phyloP scores from a whole-genome alignment of 2,888 invertebrate genomes.

The Criorhina ranunculi region DNA sequence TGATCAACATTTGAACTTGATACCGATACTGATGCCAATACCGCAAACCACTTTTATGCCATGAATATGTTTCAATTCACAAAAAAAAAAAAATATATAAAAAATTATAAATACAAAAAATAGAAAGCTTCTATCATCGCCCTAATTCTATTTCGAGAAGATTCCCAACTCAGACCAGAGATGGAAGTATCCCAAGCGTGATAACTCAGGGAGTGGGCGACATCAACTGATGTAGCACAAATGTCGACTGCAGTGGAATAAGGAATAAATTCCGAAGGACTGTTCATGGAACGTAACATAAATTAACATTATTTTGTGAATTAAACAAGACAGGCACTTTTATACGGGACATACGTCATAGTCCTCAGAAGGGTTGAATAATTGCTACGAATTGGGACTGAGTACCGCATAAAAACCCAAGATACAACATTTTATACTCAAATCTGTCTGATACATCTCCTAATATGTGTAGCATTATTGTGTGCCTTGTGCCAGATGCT shows the following conservation, averaged over 20 bases:
- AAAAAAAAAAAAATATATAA: conserved; percentile 51
- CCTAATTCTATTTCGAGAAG: conserved; percentile 56
- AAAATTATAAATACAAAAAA: conserved; percentile 61
- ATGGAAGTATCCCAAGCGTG: conserved; percentile 18
- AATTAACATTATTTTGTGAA: conserved; percentile 70
- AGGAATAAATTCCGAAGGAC: conserved; percentile 51
- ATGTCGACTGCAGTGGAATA: conserved; percentile 23
- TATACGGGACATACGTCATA: conserved; percentile 35
- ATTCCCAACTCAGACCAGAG: conserved; percentile 40
- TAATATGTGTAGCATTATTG: conserved; percentile 15
- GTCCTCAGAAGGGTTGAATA: conserved; percentile 64
- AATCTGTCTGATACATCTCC: conserved; percentile 49
- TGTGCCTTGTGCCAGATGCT: conserved; percentile 53
- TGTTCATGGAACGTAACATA: conserved; percentile 32
- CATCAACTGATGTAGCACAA: conserved; percentile 28
- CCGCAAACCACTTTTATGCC: conserved; percentile 36
- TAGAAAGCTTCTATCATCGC: conserved; percentile 44
- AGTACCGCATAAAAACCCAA: conserved; percentile 58
- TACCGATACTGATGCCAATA: conserved; percentile 13
- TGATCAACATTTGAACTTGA: conserved; percentile 49
- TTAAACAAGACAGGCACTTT: conserved; percentile 40
- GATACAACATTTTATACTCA: conserved; percentile 61
- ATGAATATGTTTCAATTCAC: conserved; percentile 55
- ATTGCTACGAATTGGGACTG: conserved; percentile 35
- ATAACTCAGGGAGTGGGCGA: conserved; percentile 19